A percentile compares a stretch with the other conserved stretches of the same genome.
Evolutionary conservation across 2,797 vertebrate genomes (phyloP).

Genomic region (Carcharodon carcharias): DNA sequence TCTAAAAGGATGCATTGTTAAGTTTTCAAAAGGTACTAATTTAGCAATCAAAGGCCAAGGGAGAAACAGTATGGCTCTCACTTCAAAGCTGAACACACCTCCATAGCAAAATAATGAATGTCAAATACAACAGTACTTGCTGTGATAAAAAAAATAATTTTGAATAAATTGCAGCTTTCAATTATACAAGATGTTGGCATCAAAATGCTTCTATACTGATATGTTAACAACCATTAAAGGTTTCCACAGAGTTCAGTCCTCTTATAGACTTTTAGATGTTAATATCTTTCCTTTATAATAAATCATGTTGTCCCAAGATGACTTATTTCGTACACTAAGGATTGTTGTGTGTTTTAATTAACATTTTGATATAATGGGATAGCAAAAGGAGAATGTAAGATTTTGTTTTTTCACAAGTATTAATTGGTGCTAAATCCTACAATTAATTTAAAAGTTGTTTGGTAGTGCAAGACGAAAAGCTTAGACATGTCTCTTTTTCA

Average conservation of each 20-base stretch:
- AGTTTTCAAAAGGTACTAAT: neutral
- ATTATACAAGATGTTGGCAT: neutral
- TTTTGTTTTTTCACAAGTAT: neutral
- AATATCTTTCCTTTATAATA: neutral
- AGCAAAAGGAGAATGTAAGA: neutral
- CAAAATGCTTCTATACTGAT: neutral
- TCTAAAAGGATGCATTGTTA: neutral
- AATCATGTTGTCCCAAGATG: neutral
- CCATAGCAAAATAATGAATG: neutral
- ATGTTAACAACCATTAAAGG: neutral
- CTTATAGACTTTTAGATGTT: neutral
- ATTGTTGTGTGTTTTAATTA: neutral
- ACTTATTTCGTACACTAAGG: neutral
- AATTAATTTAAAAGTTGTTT: too few relatives aligned
- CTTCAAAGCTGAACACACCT: neutral
- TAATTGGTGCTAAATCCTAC: neutral
- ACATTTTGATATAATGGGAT: neutral
- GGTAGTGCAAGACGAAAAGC: too few relatives aligned
- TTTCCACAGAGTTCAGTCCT: neutral
- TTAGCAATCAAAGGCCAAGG: neutral
- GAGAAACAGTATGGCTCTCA: neutral
- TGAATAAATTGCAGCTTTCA: neutral
- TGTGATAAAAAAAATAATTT: neutral
- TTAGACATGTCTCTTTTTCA: too few relatives aligned
- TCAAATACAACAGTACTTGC: neutral